Percentiles rank a stretch among this genome's conserved stretches.
These are phyloP conservation scores for Epinephelus moara DNA, from an alignment of 2,113 vertebrate genomes.

Conservation along the genomic window DNA sequence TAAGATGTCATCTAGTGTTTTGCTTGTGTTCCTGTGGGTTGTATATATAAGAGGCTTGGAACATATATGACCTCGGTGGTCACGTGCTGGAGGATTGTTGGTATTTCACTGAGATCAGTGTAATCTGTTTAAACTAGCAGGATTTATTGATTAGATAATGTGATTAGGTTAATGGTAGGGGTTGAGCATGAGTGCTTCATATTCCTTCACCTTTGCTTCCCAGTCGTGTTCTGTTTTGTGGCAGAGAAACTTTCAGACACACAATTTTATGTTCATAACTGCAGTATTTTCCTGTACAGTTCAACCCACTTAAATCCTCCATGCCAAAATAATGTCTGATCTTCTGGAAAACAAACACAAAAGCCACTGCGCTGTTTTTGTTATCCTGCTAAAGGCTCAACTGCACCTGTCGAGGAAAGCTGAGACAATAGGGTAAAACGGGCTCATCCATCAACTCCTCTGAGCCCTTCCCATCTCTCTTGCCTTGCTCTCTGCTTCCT, in stretches of 20 bases:
- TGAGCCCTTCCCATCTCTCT: constrained; percentile 66
- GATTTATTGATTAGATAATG: neutral
- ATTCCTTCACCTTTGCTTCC: neutral
- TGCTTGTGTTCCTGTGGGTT: neutral
- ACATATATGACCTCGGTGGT: too few species aligned
- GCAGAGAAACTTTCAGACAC: neutral
- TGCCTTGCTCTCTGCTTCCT: constrained; percentile 71
- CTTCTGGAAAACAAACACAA: constrained; percentile 30
- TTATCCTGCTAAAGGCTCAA: constrained; percentile 19
- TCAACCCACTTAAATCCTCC: neutral
- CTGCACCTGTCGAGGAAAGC: constrained; percentile 80
- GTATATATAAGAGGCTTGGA: too few species aligned
- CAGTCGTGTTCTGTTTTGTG: neutral
- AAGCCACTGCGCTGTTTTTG: constrained; percentile 39
- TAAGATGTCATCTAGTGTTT: neutral
- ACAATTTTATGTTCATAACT: neutral
- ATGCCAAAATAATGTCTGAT: constrained; percentile 20
- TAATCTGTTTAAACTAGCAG: neutral
- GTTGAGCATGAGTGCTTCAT: neutral
- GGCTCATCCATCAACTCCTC: constrained; percentile 73
- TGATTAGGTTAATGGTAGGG: neutral
- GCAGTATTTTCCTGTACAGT: neutral
- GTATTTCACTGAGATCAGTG: constrained; percentile 5
- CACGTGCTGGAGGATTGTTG: neutral
- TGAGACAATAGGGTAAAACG: constrained; percentile 74